A percentile compares a stretch with the other conserved stretches of the same genome.
These are phyloP conservation scores for Pyrrhosoma nymphula DNA, from an alignment of 2,888 invertebrate genomes.

Conservation along the genomic window DNA sequence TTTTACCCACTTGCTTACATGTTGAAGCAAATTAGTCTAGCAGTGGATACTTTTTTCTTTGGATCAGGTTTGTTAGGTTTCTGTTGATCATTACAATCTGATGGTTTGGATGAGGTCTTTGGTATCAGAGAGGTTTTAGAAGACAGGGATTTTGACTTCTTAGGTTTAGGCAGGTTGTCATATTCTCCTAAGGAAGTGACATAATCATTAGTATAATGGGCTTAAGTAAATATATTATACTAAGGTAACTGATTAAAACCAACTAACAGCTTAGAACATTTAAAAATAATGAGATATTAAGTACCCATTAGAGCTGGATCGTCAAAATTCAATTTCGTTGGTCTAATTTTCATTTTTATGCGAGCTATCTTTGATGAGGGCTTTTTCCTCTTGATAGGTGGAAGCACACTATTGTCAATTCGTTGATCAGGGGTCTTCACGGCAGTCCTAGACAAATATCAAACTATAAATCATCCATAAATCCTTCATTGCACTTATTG, in stretches of 20 bases:
- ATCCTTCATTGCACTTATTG: not conserved
- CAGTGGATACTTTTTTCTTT: not conserved
- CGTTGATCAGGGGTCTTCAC: conserved; percentile 11
- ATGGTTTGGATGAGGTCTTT: not conserved
- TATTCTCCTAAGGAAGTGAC: conserved; percentile 37
- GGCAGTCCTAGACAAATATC: not conserved
- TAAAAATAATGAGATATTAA: not conserved
- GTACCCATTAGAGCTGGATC: conserved; percentile 19
- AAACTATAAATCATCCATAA: not conserved
- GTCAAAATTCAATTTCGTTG: conserved; percentile 49
- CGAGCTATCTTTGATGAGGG: not conserved
- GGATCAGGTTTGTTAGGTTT: not conserved
- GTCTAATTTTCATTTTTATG: conserved; percentile 14
- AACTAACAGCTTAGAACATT: not conserved
- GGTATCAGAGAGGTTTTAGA: not conserved
- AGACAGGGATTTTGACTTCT: not conserved
- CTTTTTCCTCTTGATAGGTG: conserved; percentile 33
- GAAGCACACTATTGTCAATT: conserved; percentile 55
- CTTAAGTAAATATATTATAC: not conserved
- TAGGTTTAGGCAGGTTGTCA: not conserved
- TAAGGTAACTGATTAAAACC: too few relatives aligned
- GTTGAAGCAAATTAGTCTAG: not conserved
- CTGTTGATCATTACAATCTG: not conserved
- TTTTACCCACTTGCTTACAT: not conserved
- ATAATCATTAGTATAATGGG: not conserved